Base-by-base conservation (phyloP, 2,888 invertebrate genomes). In the Theretra japonica region DNA sequence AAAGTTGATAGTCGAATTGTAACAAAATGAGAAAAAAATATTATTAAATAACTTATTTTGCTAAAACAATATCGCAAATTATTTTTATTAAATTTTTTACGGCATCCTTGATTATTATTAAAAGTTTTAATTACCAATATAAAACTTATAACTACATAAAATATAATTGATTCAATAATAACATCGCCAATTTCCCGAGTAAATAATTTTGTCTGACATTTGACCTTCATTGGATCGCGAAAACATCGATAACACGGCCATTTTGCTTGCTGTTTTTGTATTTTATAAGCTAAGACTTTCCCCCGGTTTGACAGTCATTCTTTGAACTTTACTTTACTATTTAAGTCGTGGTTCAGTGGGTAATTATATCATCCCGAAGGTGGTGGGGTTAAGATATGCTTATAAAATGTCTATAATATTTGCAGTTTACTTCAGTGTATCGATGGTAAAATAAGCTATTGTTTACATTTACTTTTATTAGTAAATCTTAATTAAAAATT, bases 211-310 rank as follows among this genome's bases (percentile, higher is more conserved):
- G 30, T 1, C 7, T 60, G 60, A 60, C 33, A n/a, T 60, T 60
- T 60, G 60, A 30, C 60, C 33, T 60, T 60, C 25, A 60, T 53
- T n/a, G 53, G 8, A 60, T 33, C 19, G 8, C 33, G 60, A n/a
- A 60, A 59, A 30, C n/a, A 30, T 30, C 30, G n/a, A 60, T 30
- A 7, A 33, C 60, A n/a, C 19, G 33, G 60, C 60, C 33, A 60
- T 60, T 60, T 60, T 33, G 58, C 59, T 59, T 25, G 30, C 4
- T 60, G 21, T 60, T 60, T 33, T 8, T n/a, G 6, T 19, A 8
- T 33, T 60, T 33, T 30, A n/a, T 19, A 33, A 25, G 19, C 5
- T 21, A 30, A 60, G n/a, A 60, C 7, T 7, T 30, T 33, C 7
- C n/a, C 19, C 4, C 5, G 4, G 2, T 17, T 17, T 59, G 15